Base-by-base conservation (phyloP, 2,888 invertebrate species). In the Agonopterix subpropinquella region DNA sequence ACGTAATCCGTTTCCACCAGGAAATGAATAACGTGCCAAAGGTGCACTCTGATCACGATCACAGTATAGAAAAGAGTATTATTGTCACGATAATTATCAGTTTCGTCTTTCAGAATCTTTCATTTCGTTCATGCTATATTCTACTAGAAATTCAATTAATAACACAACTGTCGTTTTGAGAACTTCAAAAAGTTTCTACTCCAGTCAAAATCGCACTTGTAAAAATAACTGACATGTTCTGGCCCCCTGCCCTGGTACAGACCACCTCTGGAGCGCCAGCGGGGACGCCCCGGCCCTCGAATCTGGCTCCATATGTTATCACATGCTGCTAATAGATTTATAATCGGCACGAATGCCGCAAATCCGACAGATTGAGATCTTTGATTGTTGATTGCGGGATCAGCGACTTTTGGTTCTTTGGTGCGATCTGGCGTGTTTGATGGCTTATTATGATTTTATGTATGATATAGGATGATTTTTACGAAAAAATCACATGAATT, bases 321-420 rank as follows among this genome's bases (percentile, higher is more conserved):
- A 58, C 66, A 57, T 57, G 57, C 65, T 67, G 62, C 69, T 83
- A 79, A 84, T 77, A 80, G 79, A 74, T 76, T 80, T 80, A 69
- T 80, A 73, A 82, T 77, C 72, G 75, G 64, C 57, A 62, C 78
- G 76, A 79, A 80, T 77, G 80, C 80, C 79, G 65, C 79, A 81
- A 83, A 80, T 77, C 77, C 66, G 53, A 48, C 52, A 60, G 70
- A 81, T 74, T 73, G 62, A 49, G 58, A 70, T 73, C 72, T 68
- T 61, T 67, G 67, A 71, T 73, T 70, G 67, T 53, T 54, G 53
- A 57, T 58, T 58, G 53, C 55, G 59, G 28, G 55, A 54, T 53
- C 51, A 54, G 56, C 55, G 53, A 15, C 41, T 44, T 11, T 44
- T 37, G 28, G 11, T 8, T n/a, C 7, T 11, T 42, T 42, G 13